Evolutionary conservation across 2,888 invertebrate species (phyloP).

Genomic region (Ecliptopera silaceata): DNA sequence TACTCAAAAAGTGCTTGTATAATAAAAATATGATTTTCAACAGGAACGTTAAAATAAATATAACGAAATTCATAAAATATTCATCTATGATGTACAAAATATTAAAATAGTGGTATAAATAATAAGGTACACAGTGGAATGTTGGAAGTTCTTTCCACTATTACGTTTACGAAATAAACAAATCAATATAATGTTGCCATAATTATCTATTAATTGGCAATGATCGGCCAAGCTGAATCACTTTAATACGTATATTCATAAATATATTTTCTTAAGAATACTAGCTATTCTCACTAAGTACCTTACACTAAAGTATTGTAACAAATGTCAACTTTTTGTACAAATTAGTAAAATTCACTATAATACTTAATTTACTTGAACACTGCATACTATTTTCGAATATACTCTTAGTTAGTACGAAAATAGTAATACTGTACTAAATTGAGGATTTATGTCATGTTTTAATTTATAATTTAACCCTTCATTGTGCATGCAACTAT

Average conservation of each 20-base stretch:
- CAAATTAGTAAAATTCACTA: conserved; percentile 6
- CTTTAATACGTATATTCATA: conserved; percentile 8
- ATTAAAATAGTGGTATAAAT: conserved; percentile 32
- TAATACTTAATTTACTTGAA: conserved; percentile 17
- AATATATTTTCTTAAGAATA: conserved; percentile 7
- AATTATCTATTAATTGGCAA: conserved; percentile 29
- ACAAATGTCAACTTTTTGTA: background rate
- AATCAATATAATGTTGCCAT: conserved; percentile 19
- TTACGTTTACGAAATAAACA: conserved; percentile 19
- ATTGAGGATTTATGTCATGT: conserved; percentile 5
- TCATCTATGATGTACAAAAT: conserved; percentile 31
- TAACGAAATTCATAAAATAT: conserved; percentile 23
- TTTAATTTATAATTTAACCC: too few species aligned
- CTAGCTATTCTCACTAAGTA: conserved; percentile 5
- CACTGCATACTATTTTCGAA: conserved; percentile 11
- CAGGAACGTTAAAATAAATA: conserved; percentile 17
- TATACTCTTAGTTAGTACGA: conserved; percentile 7
- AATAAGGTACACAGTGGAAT: conserved; percentile 37
- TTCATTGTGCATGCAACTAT: background rate
- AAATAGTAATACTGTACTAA: background rate
- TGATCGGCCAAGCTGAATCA: conserved; percentile 20
- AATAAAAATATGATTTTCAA: conserved; percentile 32
- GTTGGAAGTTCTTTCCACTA: conserved; percentile 29
- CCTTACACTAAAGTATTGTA: conserved; percentile 2
- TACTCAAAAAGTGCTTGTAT: conserved; percentile 31